Conservation (phyloP, 2,888 invertebrate genomes). For the Byasa hedistus region DNA sequence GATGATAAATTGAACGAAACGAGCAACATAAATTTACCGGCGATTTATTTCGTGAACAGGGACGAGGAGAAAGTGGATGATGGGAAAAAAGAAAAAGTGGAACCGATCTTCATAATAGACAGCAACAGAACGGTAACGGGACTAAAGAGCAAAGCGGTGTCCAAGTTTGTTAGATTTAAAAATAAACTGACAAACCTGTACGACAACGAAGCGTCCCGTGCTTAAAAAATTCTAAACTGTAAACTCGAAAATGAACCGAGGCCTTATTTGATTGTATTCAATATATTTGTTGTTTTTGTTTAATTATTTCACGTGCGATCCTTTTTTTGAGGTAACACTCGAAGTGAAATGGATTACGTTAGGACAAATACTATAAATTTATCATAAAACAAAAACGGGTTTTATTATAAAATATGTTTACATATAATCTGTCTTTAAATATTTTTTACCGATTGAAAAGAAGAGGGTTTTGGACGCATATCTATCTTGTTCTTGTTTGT, state of each 20-base stretch:
- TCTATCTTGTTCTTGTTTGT: too few relatives aligned
- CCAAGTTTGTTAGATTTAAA: conserved; percentile 58
- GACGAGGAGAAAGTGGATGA: conserved; percentile 33
- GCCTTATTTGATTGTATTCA: not conserved
- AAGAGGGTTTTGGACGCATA: too few relatives aligned
- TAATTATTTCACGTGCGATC: not conserved
- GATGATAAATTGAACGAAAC: conserved; percentile 42
- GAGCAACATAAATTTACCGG: conserved; percentile 47
- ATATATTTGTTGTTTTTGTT: not conserved
- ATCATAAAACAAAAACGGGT: too few relatives aligned
- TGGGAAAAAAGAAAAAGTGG: conserved; percentile 39
- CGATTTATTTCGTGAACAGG: conserved; percentile 60
- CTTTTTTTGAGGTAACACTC: too few relatives aligned
- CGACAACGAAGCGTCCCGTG: conserved; percentile 26
- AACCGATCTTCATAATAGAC: conserved; percentile 59
- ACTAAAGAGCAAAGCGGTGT: conserved; percentile 58
- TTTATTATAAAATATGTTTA: too few relatives aligned
- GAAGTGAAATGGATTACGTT: too few relatives aligned
- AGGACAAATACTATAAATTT: too few relatives aligned
- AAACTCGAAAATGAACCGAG: too few relatives aligned
- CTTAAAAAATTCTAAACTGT: not conserved
- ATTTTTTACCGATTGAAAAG: too few relatives aligned
- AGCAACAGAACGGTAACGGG: conserved; percentile 66
- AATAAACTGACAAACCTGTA: conserved; percentile 50
- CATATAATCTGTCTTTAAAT: too few relatives aligned